These are phyloP conservation scores for Arctocebus calabarensis DNA, from an alignment of 2,797 vertebrate genomes.

Conservation along the genomic window DNA sequence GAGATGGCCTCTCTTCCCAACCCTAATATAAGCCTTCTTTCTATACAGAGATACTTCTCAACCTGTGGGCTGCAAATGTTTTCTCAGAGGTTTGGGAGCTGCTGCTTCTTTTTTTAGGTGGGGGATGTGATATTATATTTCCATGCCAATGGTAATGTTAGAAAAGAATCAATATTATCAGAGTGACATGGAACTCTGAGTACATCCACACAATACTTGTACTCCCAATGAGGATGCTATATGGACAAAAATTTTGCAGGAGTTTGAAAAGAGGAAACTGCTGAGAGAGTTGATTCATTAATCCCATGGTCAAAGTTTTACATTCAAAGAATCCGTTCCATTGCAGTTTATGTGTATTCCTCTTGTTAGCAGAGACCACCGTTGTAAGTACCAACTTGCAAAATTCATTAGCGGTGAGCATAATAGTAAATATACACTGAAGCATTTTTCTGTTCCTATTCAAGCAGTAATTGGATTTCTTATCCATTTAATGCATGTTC, in stretches of 20 bases:
- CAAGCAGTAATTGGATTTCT: background rate
- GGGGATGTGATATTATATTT: background rate
- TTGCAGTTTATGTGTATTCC: background rate
- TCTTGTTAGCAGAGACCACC: slow-evolving; percentile 31
- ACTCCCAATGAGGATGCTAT: slow-evolving; percentile 7
- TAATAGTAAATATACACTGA: background rate
- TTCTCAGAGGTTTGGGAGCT: background rate
- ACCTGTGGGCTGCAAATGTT: background rate
- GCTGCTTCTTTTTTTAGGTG: no score
- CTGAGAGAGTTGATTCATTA: slow-evolving; percentile 39
- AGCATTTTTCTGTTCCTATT: background rate
- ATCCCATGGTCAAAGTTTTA: slow-evolving; percentile 56
- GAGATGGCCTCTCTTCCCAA: background rate
- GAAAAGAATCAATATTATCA: slow-evolving; percentile 28
- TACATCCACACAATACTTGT: background rate
- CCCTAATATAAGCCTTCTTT: background rate
- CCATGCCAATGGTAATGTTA: slow-evolving; percentile 5
- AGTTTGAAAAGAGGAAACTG: slow-evolving; percentile 60
- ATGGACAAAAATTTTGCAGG: slow-evolving; percentile 16
- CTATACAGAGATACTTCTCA: background rate
- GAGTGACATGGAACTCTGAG: background rate
- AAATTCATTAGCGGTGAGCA: slow-evolving; percentile 11
- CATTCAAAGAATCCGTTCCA: slow-evolving; percentile 42
- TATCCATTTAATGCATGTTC: background rate
- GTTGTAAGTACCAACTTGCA: background rate